These are phyloP conservation scores for Scomber scombrus DNA, from an alignment of 2,113 vertebrate genomes.

Conservation along the genomic window DNA sequence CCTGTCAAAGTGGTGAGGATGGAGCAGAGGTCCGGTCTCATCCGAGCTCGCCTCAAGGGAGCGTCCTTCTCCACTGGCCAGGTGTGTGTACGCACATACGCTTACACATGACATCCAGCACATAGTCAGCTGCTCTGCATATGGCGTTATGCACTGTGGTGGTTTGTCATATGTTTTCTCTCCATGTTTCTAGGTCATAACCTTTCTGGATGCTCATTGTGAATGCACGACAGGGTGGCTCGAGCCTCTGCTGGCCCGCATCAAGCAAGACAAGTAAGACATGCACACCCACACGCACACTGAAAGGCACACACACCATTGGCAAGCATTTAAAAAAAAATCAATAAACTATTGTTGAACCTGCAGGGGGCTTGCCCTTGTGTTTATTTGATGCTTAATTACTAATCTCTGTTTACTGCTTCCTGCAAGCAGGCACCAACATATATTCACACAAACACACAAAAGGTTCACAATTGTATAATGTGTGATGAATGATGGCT, in stretches of 20 bases:
- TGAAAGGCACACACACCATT: slow-evolving; percentile 27
- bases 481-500: slow-evolving; percentile 31
- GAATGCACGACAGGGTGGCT: slow-evolving; percentile 98
- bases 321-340: slow-evolving; percentile 44
- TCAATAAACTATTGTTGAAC: slow-evolving; percentile 71
- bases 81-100: slow-evolving; percentile 68
- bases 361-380: slow-evolving; percentile 61
- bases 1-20: slow-evolving; percentile 96
- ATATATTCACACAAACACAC: slow-evolving; percentile 15
- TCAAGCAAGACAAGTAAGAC: slow-evolving; percentile 94
- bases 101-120: slow-evolving; percentile 3
- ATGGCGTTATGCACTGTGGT: slow-evolving; percentile 20
- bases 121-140: slow-evolving; percentile 14
- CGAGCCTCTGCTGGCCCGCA: slow-evolving; percentile 95
- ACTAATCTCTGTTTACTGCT: slow-evolving; percentile 64
- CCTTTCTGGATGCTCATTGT: slow-evolving; percentile 98
- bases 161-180: slow-evolving; percentile 42
- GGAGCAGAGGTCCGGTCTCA: slow-evolving; percentile 98
- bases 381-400: slow-evolving; percentile 79
- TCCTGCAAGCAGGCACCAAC: slow-evolving; percentile 33
- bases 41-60: slow-evolving; percentile 95
- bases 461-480: neutral
- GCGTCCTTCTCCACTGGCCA: slow-evolving; percentile 96
- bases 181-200: slow-evolving; percentile 87
- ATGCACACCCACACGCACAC: slow-evolving; percentile 1